These are phyloP conservation scores for Pelecanus crispus DNA, from an alignment of 2,113 vertebrate species.

Conservation along the genomic window DNA sequence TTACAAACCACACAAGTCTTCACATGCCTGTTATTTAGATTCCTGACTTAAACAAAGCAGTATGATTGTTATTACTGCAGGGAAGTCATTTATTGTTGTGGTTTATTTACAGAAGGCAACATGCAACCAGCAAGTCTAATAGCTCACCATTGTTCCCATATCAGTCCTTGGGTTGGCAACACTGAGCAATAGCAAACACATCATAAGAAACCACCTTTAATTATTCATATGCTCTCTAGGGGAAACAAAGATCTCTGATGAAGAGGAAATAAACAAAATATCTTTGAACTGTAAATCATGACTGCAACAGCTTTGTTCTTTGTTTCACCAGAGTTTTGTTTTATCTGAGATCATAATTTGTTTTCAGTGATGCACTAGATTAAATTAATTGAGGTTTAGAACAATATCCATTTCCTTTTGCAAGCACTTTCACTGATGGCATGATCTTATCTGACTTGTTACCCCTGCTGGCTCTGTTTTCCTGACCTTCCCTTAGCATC, in stretches of 20 bases:
- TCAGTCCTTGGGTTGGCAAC: background rate
- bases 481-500: conserved; percentile 45
- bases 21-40: background rate
- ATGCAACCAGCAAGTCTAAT: conserved; percentile 11
- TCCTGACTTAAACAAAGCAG: conserved; percentile 3
- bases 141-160: conserved; percentile 34
- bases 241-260: conserved; percentile 44
- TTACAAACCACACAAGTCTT: background rate
- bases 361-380: conserved; percentile 71
- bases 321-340: conserved; percentile 58
- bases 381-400: conserved; percentile 77
- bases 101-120: conserved; percentile 49
- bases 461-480: conserved; percentile 52
- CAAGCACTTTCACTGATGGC: conserved; percentile 69
- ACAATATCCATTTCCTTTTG: conserved; percentile 73
- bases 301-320: conserved; percentile 64
- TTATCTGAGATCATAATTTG: conserved; percentile 76
- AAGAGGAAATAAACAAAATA: conserved; percentile 62
- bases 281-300: conserved; percentile 68
- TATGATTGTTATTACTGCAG: background rate
- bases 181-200: conserved; percentile 24
- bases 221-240: conserved; percentile 61
- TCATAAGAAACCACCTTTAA: conserved; percentile 67
- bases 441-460: conserved; percentile 70
- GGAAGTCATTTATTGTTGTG: background rate